These are phyloP conservation scores for Nebria brevicollis DNA, from an alignment of 2,888 invertebrate species.

Conservation along the genomic window DNA sequence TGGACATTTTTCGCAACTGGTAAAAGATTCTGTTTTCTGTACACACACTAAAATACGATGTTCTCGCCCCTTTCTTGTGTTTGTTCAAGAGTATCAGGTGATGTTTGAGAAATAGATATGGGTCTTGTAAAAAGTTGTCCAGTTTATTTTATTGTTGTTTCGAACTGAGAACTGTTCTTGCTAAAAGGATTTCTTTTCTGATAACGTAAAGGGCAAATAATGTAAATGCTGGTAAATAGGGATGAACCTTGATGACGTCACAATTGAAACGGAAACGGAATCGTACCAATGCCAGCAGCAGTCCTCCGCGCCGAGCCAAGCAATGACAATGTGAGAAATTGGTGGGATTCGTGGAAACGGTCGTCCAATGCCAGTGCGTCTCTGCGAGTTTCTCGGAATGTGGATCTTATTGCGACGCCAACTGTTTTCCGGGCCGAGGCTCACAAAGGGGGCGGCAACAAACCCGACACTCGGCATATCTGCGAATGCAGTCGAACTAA, in stretches of 20 bases:
- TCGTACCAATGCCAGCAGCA: conserved; percentile 6
- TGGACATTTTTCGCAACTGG: too few species aligned
- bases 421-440: conserved; percentile 11
- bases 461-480: conserved; percentile 4
- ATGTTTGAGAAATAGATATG: too few species aligned
- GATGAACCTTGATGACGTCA: conserved; percentile 39
- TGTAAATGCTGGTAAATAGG: not conserved
- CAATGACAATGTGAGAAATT: conserved; percentile 63
- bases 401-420: conserved; percentile 34
- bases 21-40: too few species aligned
- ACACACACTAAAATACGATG: too few species aligned
- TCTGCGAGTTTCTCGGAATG: conserved; percentile 36
- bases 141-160: too few species aligned
- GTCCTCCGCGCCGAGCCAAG: not conserved
- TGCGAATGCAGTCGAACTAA: conserved; percentile 11
- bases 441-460: not conserved
- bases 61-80: too few species aligned
- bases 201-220: not conserved
- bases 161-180: too few species aligned
- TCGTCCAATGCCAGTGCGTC: conserved; percentile 59
- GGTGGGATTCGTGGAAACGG: conserved; percentile 60
- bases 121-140: too few species aligned
- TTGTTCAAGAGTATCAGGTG: too few species aligned
- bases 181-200: too few species aligned
- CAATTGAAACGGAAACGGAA: conserved; percentile 45